Percentiles rank a stretch among this genome's conserved stretches.
Evolutionary conservation across 2,113 vertebrate genomes (phyloP).

Genomic region (Silurus asotus): DNA sequence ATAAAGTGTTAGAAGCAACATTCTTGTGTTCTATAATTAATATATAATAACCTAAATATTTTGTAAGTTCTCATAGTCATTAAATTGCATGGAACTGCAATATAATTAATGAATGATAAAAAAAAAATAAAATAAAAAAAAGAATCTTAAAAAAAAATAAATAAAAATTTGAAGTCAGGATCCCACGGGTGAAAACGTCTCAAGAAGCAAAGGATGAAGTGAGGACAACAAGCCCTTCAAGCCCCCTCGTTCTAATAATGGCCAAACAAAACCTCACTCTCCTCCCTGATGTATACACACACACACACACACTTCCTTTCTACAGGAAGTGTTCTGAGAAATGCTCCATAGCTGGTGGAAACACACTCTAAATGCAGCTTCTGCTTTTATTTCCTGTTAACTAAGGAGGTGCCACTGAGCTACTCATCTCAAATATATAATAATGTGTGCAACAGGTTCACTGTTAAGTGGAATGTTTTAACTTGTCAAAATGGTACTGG

Average conservation of each 20-base stretch:
- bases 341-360: not conserved
- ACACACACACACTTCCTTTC: constrained; percentile 40
- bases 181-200: not conserved
- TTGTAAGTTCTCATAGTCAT: not conserved
- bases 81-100: not conserved
- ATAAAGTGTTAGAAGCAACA: not conserved
- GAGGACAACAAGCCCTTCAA: not conserved
- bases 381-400: not conserved
- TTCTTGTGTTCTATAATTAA: not conserved
- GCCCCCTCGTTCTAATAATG: not conserved
- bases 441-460: not conserved
- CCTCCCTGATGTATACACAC: not conserved
- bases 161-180: not conserved
- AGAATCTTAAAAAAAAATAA: not conserved
- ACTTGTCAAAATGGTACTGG: not conserved
- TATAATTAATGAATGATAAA: not conserved
- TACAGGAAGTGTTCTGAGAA: constrained; percentile 31
- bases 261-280: constrained; percentile 2
- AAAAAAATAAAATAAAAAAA: not conserved
- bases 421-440: not conserved
- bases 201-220: not conserved
- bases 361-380: not conserved
- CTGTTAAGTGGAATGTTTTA: not conserved
- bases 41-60: not conserved
- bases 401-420: not conserved